A percentile compares a stretch with the other conserved stretches of the same genome.
Evolutionary conservation across 2,113 vertebrate genomes (phyloP).

Genomic region (Pandion haliaetus): DNA sequence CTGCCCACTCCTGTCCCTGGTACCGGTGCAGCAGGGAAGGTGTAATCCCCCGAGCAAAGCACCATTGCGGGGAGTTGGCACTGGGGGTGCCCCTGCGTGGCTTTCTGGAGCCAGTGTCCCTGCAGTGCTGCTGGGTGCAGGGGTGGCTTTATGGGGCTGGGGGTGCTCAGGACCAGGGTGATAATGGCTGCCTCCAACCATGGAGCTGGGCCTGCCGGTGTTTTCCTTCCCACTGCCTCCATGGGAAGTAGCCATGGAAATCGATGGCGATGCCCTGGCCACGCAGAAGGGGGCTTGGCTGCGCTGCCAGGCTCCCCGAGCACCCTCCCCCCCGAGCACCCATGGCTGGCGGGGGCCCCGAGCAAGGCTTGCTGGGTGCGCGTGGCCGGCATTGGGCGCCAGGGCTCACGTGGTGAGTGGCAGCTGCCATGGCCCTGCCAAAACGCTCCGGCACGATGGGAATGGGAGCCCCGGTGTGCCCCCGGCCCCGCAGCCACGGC

Average conservation of each 20-base stretch:
- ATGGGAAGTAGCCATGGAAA: background rate
- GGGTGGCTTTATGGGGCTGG: background rate
- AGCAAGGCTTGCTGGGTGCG: accelerated
- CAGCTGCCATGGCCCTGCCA: background rate
- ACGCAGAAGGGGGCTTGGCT: background rate
- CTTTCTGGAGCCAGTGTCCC: background rate
- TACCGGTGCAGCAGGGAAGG: background rate
- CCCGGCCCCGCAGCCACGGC: accelerated
- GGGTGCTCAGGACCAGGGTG: background rate
- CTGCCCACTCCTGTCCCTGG: background rate
- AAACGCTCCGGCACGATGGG: accelerated
- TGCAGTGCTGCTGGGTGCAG: background rate
- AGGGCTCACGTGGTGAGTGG: background rate
- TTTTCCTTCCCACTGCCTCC: background rate
- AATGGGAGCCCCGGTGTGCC: background rate
- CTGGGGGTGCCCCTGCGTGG: accelerated
- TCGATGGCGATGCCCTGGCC: background rate
- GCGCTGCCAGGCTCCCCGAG: accelerated
- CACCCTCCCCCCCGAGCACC: background rate
- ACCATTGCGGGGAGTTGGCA: accelerated
- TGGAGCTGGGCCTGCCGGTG: background rate
- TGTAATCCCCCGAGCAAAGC: background rate
- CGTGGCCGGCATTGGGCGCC: background rate
- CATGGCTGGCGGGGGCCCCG: accelerated
- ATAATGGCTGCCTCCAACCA: accelerated